A percentile compares a stretch with the other conserved stretches of the same genome.
Conservation (phyloP, 1,140 invertebrate species). For the Papilio aristodemus region DNA sequence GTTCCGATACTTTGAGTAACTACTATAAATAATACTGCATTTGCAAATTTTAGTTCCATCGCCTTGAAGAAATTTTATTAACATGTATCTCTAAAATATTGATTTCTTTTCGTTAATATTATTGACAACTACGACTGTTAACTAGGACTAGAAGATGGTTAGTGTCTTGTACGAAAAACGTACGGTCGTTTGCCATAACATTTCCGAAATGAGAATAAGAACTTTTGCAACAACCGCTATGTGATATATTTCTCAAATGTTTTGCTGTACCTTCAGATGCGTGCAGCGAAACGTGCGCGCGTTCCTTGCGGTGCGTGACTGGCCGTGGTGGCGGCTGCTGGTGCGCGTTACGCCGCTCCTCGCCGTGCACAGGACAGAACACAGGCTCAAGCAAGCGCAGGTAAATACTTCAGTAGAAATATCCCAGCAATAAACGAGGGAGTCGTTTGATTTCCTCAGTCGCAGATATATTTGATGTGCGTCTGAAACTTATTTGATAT, state of each 20-base stretch:
- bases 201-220: not conserved
- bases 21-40: not conserved
- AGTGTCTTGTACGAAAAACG: too few relatives aligned
- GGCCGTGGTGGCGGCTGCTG: conserved; percentile 97
- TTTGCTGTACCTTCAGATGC: conserved; percentile 81
- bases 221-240: not conserved
- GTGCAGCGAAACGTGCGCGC: conserved; percentile 96
- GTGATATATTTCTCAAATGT: not conserved
- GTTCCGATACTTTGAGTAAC: not conserved
- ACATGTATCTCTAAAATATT: too few relatives aligned
- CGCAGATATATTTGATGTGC: too few relatives aligned
- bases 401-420: conserved; percentile 42
- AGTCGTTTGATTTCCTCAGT: too few relatives aligned
- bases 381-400: conserved; percentile 85
- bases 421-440: too few relatives aligned
- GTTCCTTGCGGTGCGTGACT: conserved; percentile 93
- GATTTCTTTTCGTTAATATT: too few relatives aligned
- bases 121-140: too few relatives aligned
- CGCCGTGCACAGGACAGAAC: conserved; percentile 95
- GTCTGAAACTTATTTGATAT: too few relatives aligned
- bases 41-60: not conserved
- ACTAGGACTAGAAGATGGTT: too few relatives aligned
- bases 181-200: too few relatives aligned
- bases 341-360: conserved; percentile 94
- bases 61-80: not conserved